Evolutionary conservation across 2,113 vertebrate genomes (phyloP), one percentile per base, ranked within the genome.

Genomic region (Sisor rabdophorus): DNA sequence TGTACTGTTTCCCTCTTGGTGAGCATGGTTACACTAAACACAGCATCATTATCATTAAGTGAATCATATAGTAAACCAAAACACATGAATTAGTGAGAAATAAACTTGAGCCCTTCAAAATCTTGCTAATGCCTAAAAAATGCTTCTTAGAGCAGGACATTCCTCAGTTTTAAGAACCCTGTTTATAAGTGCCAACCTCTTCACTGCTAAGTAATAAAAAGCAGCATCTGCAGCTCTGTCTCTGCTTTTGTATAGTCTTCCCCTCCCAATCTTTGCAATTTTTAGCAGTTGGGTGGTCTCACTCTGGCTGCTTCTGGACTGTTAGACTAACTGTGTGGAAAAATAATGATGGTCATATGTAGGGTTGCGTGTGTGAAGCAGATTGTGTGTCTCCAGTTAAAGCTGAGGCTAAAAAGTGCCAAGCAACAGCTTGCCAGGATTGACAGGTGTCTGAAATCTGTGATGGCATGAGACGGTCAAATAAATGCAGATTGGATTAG

Each of bases 261-360:
- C 36, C 58, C 55, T 30, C 75, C 77, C 0, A 16, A 0, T 24
- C 65, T 79, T 81, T 72, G 58, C 11, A 3, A 84, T 83, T 84
- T 75, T 85, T 79, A 83, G 87, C 87, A 87, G 88, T 85, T 89
- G 87, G 64, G 81, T 83, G 82, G 69, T n/a, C 83, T 50, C 58
- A 54, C 61, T 80, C 71, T 87, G 85, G 79, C 81, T 71, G 20
- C 60, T 84, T 86, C 74, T 77, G 80, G 40, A 74, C 82, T 77
- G 83, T 87, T 84, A 87, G 81, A 26, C 78, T 82, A 86, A 85
- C 85, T 81, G 84, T 87, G 81, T 84, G 83, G 87, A 86, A 91
- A 92, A 87, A 92, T 82, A 87, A 87, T 76, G 80, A 87, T 55
- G 79, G 81, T 72, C 70, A 75, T 82, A 32, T 60, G 69, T 77